Evolutionary conservation across 2,888 invertebrate genomes (phyloP), one percentile per base, ranked within the genome.

Genomic region (Tenthredo amoena): DNA sequence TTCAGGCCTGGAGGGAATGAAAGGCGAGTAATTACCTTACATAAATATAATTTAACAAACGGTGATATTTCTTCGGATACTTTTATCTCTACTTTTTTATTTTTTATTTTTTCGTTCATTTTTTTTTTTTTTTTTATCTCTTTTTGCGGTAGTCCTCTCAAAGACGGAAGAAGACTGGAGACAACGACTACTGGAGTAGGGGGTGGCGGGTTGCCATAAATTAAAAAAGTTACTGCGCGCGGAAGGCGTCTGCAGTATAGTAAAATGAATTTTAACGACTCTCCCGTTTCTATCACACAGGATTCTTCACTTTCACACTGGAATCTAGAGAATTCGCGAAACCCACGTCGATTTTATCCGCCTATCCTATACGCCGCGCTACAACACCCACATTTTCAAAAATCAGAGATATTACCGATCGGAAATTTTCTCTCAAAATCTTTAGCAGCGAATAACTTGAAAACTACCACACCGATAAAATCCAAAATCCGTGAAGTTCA

Each of bases 211-310:
- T 81, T 37, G 62, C 40, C 34, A 62, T 81, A 81, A 81, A 81
- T 81, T 81, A 62, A 81, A 62, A 79, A 81, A 81, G 81, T 81
- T 81, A 62, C 62, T 37, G 31, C 62, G 62, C 62, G 40, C 58
- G 40, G 34, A 81, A 81, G 58, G 58, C 40, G 15, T 37, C 62
- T 40, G 26, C 26, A 26, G 79, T 62, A 81, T 62, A 81, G 50
- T 77, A 62, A 81, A 81, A 81, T 81, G 62, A 81, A 81, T 81
- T 81, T 81, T 62, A 81, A 81, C 62, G 58, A 81, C 81, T 81
- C 37, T 37, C 37, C 58, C 58, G n/a, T 81, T 81, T 81, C 81
- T 62, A 62, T 81, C 81, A 21, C 58, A 18, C 21, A n/a, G 40
- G 40, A 62, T 81, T 62, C 58, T 62, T 62, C 77, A 55, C 55